Evolutionary conservation across 2,113 vertebrate species (phyloP), one percentile per base, ranked within the genome.

Genomic region (Mesitornis unicolor): DNA sequence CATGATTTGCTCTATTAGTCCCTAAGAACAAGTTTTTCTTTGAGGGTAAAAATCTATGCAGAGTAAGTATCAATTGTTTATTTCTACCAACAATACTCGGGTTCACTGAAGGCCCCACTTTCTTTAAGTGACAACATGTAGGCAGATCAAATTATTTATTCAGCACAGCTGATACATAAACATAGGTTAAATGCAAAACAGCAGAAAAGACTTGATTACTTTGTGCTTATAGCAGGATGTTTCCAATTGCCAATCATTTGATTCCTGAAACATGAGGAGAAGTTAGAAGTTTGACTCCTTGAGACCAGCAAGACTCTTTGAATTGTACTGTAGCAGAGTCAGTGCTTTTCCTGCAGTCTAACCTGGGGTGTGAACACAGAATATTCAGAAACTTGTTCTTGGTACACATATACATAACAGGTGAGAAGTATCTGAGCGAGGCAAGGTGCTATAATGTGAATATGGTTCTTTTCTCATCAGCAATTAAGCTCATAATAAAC

Each of bases 331-430:
- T 6, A 42, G 42, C 54, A 67, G 19, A 57, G 2, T n/a, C 2
- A 7, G 21, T 61, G 69, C 2, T 42, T 86, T 86, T 76, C 53
- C 16, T 79, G 29, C 50, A 79, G 36, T 35, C 57, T 79, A 54
- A 90, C 36, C 57, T 54, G 19, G 7, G 14, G 4, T 67, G 51
- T 74, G 59, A 83, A 26, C 6, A 76, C 13, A 92, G 33, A 60
- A 35, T 74, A 59, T 86, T 69, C 19, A 59, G 50, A 47, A 63
- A 47, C 42, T 84, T 33, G 24, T 73, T 50, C 33, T 75, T 13
- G 13, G 9, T 17, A 7, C 1, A 2, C 9, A 33, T 31, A 25
- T 18, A 38, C 0, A 2, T 24, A 80, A 40, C 7, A 40, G 56
- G 38, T 86, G 54, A 74, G 38, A 69, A 80, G 38, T 38, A 73